Evolutionary conservation across 1,140 invertebrate species (phyloP), one percentile per base, ranked within the genome.

Genomic region (Zaprionus vittiger): DNA sequence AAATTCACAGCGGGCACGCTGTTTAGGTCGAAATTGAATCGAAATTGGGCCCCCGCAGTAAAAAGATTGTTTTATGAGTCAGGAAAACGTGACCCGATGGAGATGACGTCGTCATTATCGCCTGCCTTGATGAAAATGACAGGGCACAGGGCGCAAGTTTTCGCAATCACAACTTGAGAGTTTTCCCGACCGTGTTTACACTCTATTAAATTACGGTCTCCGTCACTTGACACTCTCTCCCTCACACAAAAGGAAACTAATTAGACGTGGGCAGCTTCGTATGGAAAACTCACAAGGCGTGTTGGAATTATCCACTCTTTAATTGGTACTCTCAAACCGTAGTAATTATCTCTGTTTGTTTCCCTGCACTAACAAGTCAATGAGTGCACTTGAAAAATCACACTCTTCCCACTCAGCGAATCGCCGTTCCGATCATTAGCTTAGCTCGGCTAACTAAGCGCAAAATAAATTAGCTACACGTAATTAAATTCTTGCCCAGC

Each of bases 171-270:
- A 82, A 73, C 37, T 63, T 55, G 38, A 47, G 55, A 41, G 38
- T 57, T 63, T 47, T 15, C 9, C 38, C 14, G 67, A 70, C 54
- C 60, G 61, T 85, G 70, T 85, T 84, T 85, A 61, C 69, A 60
- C 55, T 67, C 78, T 71, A 84, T 80, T 78, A 67, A 81, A 73
- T 81, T 64, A 74, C 74, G 64, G 62, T 63, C 72, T 28, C 20
- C 38, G 60, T 78, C 64, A 80, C 78, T 75, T 59, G 65, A 80
- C 47, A 80, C 57, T 24, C 56, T 56, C 65, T 28, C 26, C 14
- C 1, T 34, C 31, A 14, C 47, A 70, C 37, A 28, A 73, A 57
- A 47, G 17, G 60, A 67, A 84, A 73, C 64, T 84, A 81, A 84
- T 85, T 85, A 84, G 55, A 37, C 61, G 55, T 56, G 65, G 68